Percentiles rank a stretch among this genome's conserved stretches.
Evolutionary conservation across 2,888 invertebrate genomes (phyloP).

Genomic region (Halictus quadricinctus): DNA sequence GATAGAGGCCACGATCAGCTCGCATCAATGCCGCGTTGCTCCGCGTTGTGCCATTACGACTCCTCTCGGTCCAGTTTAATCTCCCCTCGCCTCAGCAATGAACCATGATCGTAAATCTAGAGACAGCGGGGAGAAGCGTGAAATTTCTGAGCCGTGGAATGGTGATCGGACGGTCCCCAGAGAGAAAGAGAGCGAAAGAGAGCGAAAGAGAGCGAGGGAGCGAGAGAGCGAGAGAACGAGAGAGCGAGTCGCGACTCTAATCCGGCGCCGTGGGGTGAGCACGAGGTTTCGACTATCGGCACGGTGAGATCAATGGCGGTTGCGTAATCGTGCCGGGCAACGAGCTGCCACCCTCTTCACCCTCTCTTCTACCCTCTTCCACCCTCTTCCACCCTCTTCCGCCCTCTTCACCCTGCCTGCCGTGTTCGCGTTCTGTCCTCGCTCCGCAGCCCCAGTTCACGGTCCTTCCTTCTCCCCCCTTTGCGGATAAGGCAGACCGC

Average conservation of each 20-base stretch:
- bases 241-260: neutral
- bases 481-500: slow-evolving; percentile 69
- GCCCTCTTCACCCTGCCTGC: neutral
- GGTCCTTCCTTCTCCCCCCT: slow-evolving; percentile 61
- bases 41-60: neutral
- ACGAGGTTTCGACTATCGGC: slow-evolving; percentile 64
- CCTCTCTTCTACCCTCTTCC: neutral
- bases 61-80: slow-evolving; percentile 11
- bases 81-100: too few species aligned
- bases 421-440: slow-evolving; percentile 31
- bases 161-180: neutral
- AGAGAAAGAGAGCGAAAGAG: neutral
- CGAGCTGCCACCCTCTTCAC: slow-evolving; percentile 50
- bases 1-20: neutral
- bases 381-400: neutral
- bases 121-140: neutral
- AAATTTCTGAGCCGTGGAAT: slow-evolving; percentile 4
- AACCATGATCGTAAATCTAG: slow-evolving; percentile 1
- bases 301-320: slow-evolving; percentile 68
- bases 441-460: slow-evolving; percentile 44
- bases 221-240: neutral
- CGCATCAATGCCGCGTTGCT: neutral
- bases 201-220: neutral
- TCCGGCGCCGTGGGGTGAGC: slow-evolving; percentile 46
- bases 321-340: slow-evolving; percentile 68